Conservation (phyloP, 2,797 vertebrate genomes). For the Eleutherodactylus coqui region DNA sequence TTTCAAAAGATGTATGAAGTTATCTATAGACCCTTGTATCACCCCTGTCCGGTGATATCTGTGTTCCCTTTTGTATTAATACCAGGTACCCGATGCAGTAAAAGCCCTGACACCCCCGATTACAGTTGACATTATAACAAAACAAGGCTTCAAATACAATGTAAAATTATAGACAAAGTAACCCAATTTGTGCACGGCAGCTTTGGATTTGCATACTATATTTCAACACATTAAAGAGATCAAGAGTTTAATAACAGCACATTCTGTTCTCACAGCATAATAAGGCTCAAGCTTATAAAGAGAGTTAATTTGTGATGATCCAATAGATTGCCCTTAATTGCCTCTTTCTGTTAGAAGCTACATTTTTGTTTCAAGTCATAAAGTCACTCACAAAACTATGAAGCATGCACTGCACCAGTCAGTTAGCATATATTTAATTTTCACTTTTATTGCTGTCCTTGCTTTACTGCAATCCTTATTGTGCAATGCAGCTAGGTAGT, state of each 20-base stretch:
- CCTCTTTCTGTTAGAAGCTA: conserved; percentile 39
- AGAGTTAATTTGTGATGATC: conserved; percentile 40
- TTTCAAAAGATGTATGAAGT: neutral
- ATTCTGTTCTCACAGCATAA: conserved; percentile 4
- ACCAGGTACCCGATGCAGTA: neutral
- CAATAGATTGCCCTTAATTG: conserved; percentile 48
- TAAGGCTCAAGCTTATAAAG: neutral
- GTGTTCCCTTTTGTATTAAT: neutral
- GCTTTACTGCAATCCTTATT: conserved; percentile 33
- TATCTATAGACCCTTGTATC: neutral
- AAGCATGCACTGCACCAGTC: conserved; percentile 35
- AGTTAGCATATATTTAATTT: conserved; percentile 38
- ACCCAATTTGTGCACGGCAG: neutral
- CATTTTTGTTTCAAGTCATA: conserved; percentile 53
- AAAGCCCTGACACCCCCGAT: neutral
- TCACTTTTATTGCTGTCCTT: conserved; percentile 35
- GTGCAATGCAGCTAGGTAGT: conserved; percentile 6
- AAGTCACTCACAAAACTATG: conserved; percentile 38
- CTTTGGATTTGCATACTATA: neutral
- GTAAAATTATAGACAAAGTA: neutral
- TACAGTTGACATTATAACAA: conserved; percentile 6
- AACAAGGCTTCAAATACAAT: neutral
- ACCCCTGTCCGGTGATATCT: neutral
- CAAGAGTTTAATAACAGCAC: conserved; percentile 26
- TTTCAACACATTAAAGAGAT: conserved; percentile 1